Base-by-base conservation (phyloP, 2,113 vertebrate species). In the Pantherophis guttatus region DNA sequence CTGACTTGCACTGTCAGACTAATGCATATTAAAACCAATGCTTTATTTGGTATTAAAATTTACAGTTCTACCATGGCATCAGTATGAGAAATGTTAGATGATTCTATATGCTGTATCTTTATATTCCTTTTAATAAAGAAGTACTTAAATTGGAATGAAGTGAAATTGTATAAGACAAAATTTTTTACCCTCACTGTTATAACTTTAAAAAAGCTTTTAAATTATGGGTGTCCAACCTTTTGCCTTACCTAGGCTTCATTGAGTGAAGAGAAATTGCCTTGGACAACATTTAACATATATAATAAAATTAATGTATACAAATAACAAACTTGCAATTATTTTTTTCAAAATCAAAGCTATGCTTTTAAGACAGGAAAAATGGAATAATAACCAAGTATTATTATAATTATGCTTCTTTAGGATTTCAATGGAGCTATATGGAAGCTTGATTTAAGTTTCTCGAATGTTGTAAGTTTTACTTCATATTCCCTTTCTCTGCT, bases 361-460 rank as follows among this genome's bases (percentile, higher is more conserved):
- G 33, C 23, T 2, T 81, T 92, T 81, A 58, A 48, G 44, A 50
- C 6, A 91, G 23, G 13, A 50, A 88, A 88, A 88, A 89, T 29
- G 52, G 86, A 54, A 54, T 55, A 54, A 88, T 88, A 88, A 88
- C 26, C 26, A 88, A 88, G 17, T 54, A 88, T 54, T 50, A 3
- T 94, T 70, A 94, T 33, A 53, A 90, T 85, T 85, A 44, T 91
- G 91, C 94, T 93, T 95, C 90, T 95, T 94, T 95, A 99, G 99
- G 99, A 99, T 96, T 97, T 97, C 65, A 98, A 65, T 70, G 99
- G 99, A 95, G 97, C 97, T 93, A 99, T 99, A 93, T 99, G 99
- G 99, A 99, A 99, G 95, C 97, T 99, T 95, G 99, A 99, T 95
- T 98, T 99, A 65, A 98, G 98, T 19, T 99, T 99, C 97, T 98